Percentiles rank a stretch among this genome's conserved stretches.
phyloP scores from a whole-genome alignment of 2,113 vertebrate genomes.

The Laterallus jamaicensis region DNA sequence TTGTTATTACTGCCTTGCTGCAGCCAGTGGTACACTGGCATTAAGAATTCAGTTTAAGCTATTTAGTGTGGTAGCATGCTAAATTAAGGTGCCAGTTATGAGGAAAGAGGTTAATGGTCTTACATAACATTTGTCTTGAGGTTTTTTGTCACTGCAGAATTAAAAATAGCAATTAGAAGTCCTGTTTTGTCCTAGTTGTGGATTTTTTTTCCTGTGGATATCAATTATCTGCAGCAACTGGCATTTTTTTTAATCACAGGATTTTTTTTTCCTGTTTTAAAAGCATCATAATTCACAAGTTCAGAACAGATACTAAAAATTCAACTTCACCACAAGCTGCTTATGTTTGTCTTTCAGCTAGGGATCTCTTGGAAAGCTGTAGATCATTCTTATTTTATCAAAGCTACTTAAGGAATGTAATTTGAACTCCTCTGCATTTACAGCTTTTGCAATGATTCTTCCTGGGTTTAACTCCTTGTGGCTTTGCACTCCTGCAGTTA shows the following conservation, averaged over 20 bases:
- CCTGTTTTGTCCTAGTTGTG: constrained; percentile 18
- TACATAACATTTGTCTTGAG: constrained; percentile 8
- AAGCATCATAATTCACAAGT: constrained; percentile 29
- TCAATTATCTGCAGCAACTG: constrained; percentile 21
- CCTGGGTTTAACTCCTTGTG: not conserved
- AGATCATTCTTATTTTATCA: constrained; percentile 32
- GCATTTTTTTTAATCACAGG: not conserved
- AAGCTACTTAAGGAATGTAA: not conserved
- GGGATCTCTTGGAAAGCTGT: not conserved
- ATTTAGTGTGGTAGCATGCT: not conserved
- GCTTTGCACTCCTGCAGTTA: not conserved
- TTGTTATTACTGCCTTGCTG: not conserved
- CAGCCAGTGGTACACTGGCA: not conserved
- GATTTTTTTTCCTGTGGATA: not conserved
- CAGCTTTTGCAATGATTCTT: constrained; percentile 6
- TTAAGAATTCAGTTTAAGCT: constrained; percentile 29
- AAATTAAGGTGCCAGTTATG: constrained; percentile 30
- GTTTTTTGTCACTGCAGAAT: constrained; percentile 10
- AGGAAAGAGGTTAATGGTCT: constrained; percentile 42
- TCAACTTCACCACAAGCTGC: not conserved
- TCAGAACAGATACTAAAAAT: not conserved
- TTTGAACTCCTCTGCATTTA: not conserved
- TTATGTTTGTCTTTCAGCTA: not conserved
- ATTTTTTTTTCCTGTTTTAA: not conserved
- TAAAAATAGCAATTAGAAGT: constrained; percentile 43